Evolutionary conservation across 2,797 vertebrate genomes (phyloP).

Genomic region (Etheostoma nigrum): DNA sequence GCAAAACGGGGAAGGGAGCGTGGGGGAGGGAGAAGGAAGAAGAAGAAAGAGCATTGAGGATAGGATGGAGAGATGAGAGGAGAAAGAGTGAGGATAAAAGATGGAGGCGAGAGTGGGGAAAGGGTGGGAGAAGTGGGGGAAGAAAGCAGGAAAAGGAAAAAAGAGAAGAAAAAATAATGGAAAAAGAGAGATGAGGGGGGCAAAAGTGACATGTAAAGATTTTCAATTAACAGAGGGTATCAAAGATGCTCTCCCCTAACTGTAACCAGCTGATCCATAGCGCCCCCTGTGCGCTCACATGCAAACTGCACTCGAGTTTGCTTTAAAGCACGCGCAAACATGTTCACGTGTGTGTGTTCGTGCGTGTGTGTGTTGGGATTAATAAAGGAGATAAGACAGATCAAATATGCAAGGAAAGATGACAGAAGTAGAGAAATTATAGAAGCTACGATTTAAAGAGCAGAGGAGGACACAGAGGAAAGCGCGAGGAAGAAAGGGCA

Average conservation of each 20-base stretch:
- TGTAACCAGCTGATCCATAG: slow-evolving; percentile 47
- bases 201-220: too few species aligned
- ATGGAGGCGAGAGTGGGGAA: background rate
- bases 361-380: too few species aligned
- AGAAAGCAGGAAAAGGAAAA: background rate
- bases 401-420: background rate
- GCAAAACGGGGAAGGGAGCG: background rate
- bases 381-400: too few species aligned
- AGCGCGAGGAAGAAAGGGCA: background rate
- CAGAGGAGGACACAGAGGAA: background rate
- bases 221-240: background rate
- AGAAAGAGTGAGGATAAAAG: background rate
- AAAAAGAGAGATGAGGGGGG: too few species aligned
- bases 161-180: too few species aligned
- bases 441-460: background rate
- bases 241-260: slow-evolving; percentile 1
- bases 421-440: background rate
- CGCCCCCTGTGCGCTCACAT: slow-evolving; percentile 57
- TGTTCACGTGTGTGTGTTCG: too few species aligned
- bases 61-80: background rate
- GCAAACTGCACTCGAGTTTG: slow-evolving; percentile 27
- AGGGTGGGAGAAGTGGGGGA: background rate
- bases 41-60: background rate
- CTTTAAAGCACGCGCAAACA: too few species aligned
- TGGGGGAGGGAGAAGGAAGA: background rate